These are phyloP conservation scores for Heliocidaris erythrogramma DNA, from an alignment of 35 echinoderm and acorn worm genomes.

Conservation along the genomic window DNA sequence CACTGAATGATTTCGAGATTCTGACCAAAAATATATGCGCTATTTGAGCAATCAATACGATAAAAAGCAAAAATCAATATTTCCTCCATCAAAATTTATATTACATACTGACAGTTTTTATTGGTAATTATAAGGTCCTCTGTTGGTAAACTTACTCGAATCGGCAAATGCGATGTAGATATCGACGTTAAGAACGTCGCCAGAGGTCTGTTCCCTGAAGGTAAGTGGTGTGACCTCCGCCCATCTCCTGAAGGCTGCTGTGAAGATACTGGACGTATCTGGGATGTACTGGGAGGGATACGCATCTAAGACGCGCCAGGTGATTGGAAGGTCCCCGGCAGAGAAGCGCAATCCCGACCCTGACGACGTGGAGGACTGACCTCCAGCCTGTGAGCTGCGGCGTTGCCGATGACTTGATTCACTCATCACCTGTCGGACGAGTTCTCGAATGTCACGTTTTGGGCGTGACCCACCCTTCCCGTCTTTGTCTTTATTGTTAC, in stretches of 20 bases:
- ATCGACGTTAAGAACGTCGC: conserved; percentile 72
- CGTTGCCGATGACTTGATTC: conserved; percentile 28
- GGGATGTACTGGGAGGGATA: conserved; percentile 50
- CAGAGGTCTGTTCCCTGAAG: conserved; percentile 65
- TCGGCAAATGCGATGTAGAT: conserved; percentile 78
- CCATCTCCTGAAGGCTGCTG: conserved; percentile 88
- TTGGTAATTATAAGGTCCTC: too few relatives aligned
- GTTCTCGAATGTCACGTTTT: conserved; percentile 16
- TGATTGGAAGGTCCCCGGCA: conserved; percentile 46
- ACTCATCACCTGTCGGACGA: not conserved
- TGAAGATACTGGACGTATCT: conserved; percentile 41
- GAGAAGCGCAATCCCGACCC: conserved; percentile 21
- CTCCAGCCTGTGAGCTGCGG: not conserved
- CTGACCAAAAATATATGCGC: too few relatives aligned
- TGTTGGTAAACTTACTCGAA: not conserved
- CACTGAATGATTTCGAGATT: too few relatives aligned
- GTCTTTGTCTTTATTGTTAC: not conserved
- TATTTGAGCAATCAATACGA: too few relatives aligned
- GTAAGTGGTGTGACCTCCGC: conserved; percentile 78
- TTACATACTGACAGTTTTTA: too few relatives aligned
- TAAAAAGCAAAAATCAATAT: too few relatives aligned
- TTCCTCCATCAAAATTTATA: too few relatives aligned
- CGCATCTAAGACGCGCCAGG: conserved; percentile 67
- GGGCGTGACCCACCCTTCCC: not conserved
- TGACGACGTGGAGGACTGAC: not conserved